Percentiles rank a stretch among this genome's conserved stretches.
phyloP scores from a whole-genome alignment of 1,140 invertebrate species.

The Drosophila parvula region DNA sequence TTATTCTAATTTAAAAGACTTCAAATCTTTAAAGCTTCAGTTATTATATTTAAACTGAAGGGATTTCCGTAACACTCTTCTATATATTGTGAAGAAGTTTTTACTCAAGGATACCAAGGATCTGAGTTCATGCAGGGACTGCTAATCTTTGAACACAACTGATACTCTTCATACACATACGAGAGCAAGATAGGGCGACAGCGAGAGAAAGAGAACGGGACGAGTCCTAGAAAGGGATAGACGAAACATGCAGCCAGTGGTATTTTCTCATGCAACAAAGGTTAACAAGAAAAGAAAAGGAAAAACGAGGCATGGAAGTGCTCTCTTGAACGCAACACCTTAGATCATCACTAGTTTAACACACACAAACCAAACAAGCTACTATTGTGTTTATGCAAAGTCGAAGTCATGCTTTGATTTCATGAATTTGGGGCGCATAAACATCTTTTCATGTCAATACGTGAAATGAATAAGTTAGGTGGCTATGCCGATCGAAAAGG shows the following conservation, averaged over 20 bases:
- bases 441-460: not conserved
- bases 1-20: not conserved
- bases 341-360: constrained; percentile 16
- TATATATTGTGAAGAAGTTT: not conserved
- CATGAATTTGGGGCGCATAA: not conserved
- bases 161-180: constrained; percentile 3
- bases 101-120: not conserved
- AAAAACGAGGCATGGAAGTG: not conserved
- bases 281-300: not conserved
- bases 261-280: constrained; percentile 29
- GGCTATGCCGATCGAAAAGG: no score
- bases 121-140: constrained; percentile 21
- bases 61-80: constrained; percentile 16
- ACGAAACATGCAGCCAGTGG: constrained; percentile 12
- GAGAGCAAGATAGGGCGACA: constrained; percentile 13
- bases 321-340: not conserved
- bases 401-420: not conserved
- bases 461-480: not conserved
- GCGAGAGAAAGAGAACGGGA: constrained; percentile 11
- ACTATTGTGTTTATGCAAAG: constrained; percentile 1
- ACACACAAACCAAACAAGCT: constrained; percentile 47
- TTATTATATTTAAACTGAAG: not conserved
- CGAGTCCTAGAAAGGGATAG: constrained; percentile 10
- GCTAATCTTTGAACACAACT: constrained; percentile 10
- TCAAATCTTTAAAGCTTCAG: not conserved